Evolutionary conservation across 2,888 invertebrate genomes (phyloP).

Genomic region (Druceiella hillmani): DNA sequence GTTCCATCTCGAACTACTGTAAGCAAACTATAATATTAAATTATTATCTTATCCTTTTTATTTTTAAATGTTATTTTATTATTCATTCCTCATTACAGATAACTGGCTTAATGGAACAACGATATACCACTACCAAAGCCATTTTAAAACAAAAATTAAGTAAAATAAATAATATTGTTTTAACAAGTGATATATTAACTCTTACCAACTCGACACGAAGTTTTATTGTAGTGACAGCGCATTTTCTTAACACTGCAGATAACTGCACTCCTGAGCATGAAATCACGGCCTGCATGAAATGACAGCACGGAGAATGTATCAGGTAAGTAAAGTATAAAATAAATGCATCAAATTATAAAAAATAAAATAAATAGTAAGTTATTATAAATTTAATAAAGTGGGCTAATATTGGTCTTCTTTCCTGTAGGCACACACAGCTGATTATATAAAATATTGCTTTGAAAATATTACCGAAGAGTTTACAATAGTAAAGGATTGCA

Average conservation of each 20-base stretch:
- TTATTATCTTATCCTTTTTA: conserved; percentile 13
- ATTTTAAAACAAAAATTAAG: too few relatives aligned
- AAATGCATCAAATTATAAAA: conserved; percentile 15
- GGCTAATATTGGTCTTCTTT: conserved; percentile 13
- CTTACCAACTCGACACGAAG: conserved; percentile 16
- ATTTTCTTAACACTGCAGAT: conserved; percentile 13
- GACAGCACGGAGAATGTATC: conserved; percentile 15
- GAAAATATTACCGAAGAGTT: conserved; percentile 15
- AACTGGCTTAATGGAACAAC: conserved; percentile 10
- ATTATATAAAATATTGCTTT: conserved; percentile 16
- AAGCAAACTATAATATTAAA: conserved; percentile 11
- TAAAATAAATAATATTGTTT: conserved; percentile 13
- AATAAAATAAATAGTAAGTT: too few relatives aligned
- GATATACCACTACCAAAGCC: conserved; percentile 7
- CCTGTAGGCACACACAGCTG: conserved; percentile 18
- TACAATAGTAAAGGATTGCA: conserved; percentile 12
- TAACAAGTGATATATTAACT: conserved; percentile 18
- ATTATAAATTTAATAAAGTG: too few relatives aligned
- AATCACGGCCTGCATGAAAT: conserved; percentile 7
- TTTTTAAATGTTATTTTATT: conserved; percentile 14
- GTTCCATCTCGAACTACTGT: conserved; percentile 16
- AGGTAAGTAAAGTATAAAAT: conserved; percentile 18
- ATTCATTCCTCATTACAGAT: conserved; percentile 17
- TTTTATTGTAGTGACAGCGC: conserved; percentile 16
- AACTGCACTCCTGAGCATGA: conserved; percentile 5